Conservation (phyloP, 2,797 vertebrate species). For the Scyliorhinus canicula region DNA sequence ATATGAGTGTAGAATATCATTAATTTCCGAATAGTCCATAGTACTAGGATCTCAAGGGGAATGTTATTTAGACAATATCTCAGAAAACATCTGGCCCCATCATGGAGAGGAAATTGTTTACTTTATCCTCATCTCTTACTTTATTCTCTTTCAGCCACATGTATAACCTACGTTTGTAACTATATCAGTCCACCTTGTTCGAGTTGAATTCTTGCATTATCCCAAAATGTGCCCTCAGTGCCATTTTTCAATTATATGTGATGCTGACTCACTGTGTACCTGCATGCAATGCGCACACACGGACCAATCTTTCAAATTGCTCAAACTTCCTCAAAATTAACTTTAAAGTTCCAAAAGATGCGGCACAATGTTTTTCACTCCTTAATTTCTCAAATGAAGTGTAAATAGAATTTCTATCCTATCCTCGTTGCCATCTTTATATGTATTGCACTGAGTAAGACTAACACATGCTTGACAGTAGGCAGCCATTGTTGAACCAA, state of each 20-base stretch:
- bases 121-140: neutral
- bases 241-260: neutral
- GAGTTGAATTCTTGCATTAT: neutral
- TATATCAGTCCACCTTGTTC: neutral
- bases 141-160: neutral
- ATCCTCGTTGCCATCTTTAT: neutral
- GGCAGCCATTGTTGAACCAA: too few relatives aligned
- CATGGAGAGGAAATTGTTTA: neutral
- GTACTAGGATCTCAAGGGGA: neutral
- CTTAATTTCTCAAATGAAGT: neutral
- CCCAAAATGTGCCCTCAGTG: neutral
- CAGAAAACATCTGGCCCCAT: neutral
- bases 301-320: neutral
- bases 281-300: neutral
- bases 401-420: neutral
- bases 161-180: neutral
- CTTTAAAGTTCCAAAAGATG: neutral
- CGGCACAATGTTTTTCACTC: neutral
- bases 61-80: neutral
- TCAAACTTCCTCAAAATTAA: neutral
- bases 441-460: neutral
- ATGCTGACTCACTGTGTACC: neutral
- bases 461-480: neutral
- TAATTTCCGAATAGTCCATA: neutral
- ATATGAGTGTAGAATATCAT: neutral